Conservation (phyloP, 2,797 vertebrate genomes). For the Urophycis tenuis region DNA sequence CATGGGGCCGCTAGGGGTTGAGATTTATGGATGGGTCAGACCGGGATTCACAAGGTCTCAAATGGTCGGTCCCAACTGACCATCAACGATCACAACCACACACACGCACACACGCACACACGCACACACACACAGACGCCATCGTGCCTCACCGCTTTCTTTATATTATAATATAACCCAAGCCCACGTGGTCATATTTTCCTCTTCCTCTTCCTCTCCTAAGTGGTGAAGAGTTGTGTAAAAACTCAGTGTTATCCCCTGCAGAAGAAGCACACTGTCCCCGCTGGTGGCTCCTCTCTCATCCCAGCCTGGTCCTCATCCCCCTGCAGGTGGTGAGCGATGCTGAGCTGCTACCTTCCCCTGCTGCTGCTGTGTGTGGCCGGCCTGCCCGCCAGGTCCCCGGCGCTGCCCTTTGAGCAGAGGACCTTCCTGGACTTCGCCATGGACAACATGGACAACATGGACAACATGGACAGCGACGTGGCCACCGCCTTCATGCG, state of each 20-base stretch:
- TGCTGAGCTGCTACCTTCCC: conserved; percentile 59
- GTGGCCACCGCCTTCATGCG: conserved; percentile 69
- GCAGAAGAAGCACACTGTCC: not conserved
- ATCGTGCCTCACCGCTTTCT: not conserved
- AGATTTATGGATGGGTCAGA: not conserved
- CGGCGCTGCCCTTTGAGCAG: conserved; percentile 82
- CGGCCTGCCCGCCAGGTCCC: conserved; percentile 60
- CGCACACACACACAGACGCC: no score
- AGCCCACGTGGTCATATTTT: not conserved
- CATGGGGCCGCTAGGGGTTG: not conserved
- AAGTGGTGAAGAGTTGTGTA: not conserved
- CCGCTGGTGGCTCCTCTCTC: not conserved
- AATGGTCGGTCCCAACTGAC: not conserved
- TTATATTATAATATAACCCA: not conserved
- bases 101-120: not conserved
- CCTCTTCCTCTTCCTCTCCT: no score
- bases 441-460: conserved; percentile 68
- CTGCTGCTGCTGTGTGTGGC: conserved; percentile 65
- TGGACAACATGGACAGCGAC: conserved; percentile 68
- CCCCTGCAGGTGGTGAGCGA: conserved; percentile 49
- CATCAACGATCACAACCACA: not conserved
- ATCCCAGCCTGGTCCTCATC: not conserved
- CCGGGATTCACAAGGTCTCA: not conserved
- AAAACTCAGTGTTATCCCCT: not conserved
- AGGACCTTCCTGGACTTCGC: conserved; percentile 86